Evolutionary conservation across 2,797 vertebrate genomes (phyloP).

Genomic region (Morus bassanus): DNA sequence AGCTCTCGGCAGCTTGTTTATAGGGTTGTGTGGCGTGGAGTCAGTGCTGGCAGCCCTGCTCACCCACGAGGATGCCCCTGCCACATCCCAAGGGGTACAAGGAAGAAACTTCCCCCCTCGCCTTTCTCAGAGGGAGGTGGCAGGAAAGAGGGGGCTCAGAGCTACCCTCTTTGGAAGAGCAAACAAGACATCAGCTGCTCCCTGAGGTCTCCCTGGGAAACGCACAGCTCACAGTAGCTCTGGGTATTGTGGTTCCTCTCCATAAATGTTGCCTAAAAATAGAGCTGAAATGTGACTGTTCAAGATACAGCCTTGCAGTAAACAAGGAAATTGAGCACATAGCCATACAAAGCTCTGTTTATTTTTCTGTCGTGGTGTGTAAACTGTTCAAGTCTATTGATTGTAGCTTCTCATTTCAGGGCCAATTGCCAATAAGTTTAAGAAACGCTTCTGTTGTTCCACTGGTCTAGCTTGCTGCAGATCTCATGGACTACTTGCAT

Average conservation of each 20-base stretch:
- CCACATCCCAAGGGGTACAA: neutral
- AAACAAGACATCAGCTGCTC: slow-evolving; percentile 2
- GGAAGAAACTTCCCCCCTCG: neutral
- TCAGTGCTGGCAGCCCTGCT: neutral
- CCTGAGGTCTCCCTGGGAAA: slow-evolving; percentile 11
- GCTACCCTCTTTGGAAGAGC: neutral
- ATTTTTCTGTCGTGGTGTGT: neutral
- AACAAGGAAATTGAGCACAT: slow-evolving; percentile 45
- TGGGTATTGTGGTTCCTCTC: neutral
- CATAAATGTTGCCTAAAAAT: slow-evolving; percentile 26
- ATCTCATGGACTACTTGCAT: neutral
- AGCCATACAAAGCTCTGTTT: slow-evolving; percentile 30
- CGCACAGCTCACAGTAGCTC: neutral
- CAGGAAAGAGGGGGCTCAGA: neutral
- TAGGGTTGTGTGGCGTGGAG: neutral
- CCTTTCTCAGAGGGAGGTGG: neutral
- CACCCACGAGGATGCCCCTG: accelerated
- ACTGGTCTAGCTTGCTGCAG: neutral
- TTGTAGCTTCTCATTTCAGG: neutral
- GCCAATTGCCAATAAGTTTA: neutral
- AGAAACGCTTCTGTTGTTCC: neutral
- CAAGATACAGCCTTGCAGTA: slow-evolving; percentile 11
- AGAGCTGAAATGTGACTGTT: slow-evolving; percentile 34
- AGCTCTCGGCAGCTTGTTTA: neutral
- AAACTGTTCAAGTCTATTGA: slow-evolving; percentile 36